Percentiles rank a stretch among this genome's conserved stretches.
phyloP scores from a whole-genome alignment of 1,140 invertebrate genomes.

The Fopius arisanus region DNA sequence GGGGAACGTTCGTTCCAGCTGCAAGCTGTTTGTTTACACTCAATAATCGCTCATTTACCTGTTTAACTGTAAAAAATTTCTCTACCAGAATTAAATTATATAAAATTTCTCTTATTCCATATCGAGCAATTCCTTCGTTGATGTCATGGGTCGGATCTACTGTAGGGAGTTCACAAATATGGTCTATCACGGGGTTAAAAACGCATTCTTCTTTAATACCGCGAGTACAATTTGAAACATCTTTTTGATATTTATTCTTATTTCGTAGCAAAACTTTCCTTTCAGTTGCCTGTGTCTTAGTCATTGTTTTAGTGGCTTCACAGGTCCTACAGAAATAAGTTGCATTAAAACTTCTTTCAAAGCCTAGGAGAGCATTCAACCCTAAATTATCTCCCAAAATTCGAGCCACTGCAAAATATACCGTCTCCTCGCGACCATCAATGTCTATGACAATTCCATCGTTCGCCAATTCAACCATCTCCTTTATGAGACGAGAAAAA shows the following conservation, averaged over 20 bases:
- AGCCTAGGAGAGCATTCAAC: slow-evolving; percentile 37
- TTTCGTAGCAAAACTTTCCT: slow-evolving; percentile 22
- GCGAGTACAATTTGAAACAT: slow-evolving; percentile 15
- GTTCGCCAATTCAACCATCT: slow-evolving; percentile 26
- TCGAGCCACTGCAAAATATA: slow-evolving; percentile 39
- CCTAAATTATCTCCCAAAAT: slow-evolving; percentile 43
- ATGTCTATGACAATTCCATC: slow-evolving; percentile 35
- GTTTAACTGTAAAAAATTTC: neutral
- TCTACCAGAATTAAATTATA: neutral
- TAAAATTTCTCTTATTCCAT: neutral
- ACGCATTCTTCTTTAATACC: slow-evolving; percentile 36
- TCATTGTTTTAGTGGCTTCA: slow-evolving; percentile 30
- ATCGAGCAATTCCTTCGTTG: neutral
- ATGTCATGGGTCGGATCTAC: neutral
- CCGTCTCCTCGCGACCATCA: slow-evolving; percentile 5
- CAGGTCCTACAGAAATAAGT: slow-evolving; percentile 41
- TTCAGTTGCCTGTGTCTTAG: slow-evolving; percentile 23
- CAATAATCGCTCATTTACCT: slow-evolving; percentile 13
- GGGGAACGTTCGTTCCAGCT: slow-evolving; percentile 22
- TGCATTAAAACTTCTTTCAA: slow-evolving; percentile 35
- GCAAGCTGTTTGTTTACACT: neutral
- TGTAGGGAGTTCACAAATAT: neutral
- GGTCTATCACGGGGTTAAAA: slow-evolving; percentile 32
- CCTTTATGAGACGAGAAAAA: slow-evolving; percentile 34
- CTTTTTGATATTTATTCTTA: slow-evolving; percentile 33